These are phyloP conservation scores for Myrmecobius fasciatus DNA, from an alignment of 2,113 vertebrate genomes.

Conservation along the genomic window DNA sequence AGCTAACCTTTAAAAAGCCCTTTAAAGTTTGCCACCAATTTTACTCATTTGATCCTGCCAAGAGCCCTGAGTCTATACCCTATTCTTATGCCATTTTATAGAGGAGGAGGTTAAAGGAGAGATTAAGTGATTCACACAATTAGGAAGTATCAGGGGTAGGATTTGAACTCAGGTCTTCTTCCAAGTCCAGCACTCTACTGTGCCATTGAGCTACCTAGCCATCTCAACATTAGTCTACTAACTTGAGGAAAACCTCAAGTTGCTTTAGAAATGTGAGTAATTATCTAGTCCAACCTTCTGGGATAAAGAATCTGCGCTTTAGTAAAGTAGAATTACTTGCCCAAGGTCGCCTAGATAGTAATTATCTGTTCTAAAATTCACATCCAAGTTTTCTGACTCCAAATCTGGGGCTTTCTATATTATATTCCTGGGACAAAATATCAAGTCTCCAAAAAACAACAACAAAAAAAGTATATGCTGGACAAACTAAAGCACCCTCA, in stretches of 20 bases:
- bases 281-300: not conserved
- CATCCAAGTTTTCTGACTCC: not conserved
- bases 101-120: not conserved
- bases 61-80: not conserved
- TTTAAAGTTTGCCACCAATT: not conserved
- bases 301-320: not conserved
- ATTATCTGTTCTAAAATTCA: not conserved
- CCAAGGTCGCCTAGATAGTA: not conserved
- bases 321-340: not conserved
- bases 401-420: not conserved
- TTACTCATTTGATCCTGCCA: not conserved
- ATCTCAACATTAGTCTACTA: not conserved
- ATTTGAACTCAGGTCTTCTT: not conserved
- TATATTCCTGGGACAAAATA: not conserved
- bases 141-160: not conserved
- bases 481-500: not conserved
- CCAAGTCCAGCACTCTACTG: not conserved
- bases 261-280: not conserved
- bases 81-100: not conserved
- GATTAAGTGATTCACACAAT: not conserved
- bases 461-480: not conserved
- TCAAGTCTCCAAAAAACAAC: not conserved
- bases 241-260: not conserved
- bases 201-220: not conserved
- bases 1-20: no score